Base-by-base conservation (phyloP, 2,888 invertebrate genomes). In the Lymantria monacha region DNA sequence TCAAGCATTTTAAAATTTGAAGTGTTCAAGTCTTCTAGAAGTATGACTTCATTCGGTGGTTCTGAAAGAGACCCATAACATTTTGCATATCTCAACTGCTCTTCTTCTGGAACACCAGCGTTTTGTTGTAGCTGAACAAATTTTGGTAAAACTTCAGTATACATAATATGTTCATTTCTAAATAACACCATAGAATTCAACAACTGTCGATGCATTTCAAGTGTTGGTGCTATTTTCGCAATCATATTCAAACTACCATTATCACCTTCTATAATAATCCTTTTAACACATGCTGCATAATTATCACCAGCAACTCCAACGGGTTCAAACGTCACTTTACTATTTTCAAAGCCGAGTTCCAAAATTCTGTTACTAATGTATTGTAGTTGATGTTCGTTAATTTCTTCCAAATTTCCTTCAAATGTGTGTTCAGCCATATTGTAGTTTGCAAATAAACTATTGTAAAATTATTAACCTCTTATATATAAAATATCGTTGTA, bases 1-100 rank as follows among this genome's bases (percentile, higher is more conserved):
- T 81, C 72, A 1, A 79, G 42, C 65, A 83, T 78, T 0, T 44
- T 37, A 50, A 63, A 81, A 9, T 72, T 57, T 2, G 57, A 60
- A n/a, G 55, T 59, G 0, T 57, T 64, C 3, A 85, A 55, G 50
- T 85, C 85, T 70, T 83, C 81, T 3, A 82, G 49, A 40, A 82
- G 48, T 9, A 83, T 64, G 0, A 76, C 53, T 62, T 83, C 81
- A 37, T 79, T 46, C 0, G 66, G 69, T 30, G 51, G 38, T 54
- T 81, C 76, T 1, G n/a, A 37, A 0, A 57, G n/a, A 8, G 59
- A 55, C 10, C 80, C 81, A 30, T 76, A 83, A 41, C 76, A 82
- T 47, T 63, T 61, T 1, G 82, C 72, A 51, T 59, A 72, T 53
- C 49, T 63, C 7, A 80, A 57, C 38, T 56, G 58, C 10, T 81